These are phyloP conservation scores for Hypanus sabinus DNA, from an alignment of 2,113 vertebrate species.

Conservation along the genomic window DNA sequence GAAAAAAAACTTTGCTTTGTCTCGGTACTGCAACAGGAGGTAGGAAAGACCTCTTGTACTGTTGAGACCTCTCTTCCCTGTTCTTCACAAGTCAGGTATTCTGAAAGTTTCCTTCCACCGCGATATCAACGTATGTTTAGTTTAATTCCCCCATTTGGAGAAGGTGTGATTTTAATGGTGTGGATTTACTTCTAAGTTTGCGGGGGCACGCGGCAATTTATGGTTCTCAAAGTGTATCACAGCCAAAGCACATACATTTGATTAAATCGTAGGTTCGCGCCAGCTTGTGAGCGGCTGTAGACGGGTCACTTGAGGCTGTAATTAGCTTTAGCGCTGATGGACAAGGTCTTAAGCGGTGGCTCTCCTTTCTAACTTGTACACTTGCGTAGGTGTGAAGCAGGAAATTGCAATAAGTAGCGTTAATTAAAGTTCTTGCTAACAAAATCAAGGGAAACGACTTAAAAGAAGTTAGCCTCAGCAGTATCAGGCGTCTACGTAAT, in stretches of 20 bases:
- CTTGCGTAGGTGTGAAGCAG: conserved; percentile 28
- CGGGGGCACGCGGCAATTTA: background rate
- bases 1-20: background rate
- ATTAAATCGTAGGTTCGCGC: background rate
- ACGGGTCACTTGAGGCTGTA: conserved; percentile 3
- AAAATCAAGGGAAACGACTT: conserved; percentile 16
- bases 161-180: background rate
- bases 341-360: background rate
- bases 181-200: background rate
- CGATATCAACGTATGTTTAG: background rate
- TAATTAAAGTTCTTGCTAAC: background rate
- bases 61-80: background rate
- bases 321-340: conserved; percentile 3
- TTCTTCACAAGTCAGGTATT: background rate
- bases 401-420: conserved; percentile 5
- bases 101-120: background rate
- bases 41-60: background rate
- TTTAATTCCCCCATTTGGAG: background rate
- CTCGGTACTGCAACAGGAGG: background rate
- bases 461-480: background rate
- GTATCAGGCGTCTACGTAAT: background rate
- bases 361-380: background rate
- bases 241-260: background rate
- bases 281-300: background rate
- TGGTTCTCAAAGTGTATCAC: background rate